These are phyloP conservation scores for Dascyllus trimaculatus DNA, from an alignment of 2,113 vertebrate species.

Conservation along the genomic window DNA sequence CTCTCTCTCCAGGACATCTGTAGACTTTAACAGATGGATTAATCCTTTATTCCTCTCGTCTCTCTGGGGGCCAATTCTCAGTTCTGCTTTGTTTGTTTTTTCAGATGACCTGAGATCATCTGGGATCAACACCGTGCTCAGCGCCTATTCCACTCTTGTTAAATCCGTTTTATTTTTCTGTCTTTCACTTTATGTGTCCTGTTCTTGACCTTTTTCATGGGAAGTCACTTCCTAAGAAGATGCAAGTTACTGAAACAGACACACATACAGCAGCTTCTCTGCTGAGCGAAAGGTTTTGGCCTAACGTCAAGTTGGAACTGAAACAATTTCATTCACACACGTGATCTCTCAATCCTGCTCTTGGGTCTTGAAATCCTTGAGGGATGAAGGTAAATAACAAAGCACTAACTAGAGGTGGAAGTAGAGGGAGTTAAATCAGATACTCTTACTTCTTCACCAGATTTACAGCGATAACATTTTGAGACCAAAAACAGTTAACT, in stretches of 20 bases:
- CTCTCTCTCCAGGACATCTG: conserved; percentile 37
- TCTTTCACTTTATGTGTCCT: background rate
- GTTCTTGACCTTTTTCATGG: conserved; percentile 26
- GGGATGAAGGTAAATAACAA: too few relatives aligned
- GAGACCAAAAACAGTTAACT: too few relatives aligned
- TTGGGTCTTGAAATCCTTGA: too few relatives aligned
- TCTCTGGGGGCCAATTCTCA: conserved; percentile 34
- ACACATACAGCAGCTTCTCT: background rate
- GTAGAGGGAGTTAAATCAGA: too few relatives aligned
- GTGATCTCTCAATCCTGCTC: too few relatives aligned
- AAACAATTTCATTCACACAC: too few relatives aligned
- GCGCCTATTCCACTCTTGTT: conserved; percentile 14
- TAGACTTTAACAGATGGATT: conserved; percentile 68
- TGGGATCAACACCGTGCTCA: conserved; percentile 43
- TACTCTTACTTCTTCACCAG: too few relatives aligned
- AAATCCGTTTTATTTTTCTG: background rate
- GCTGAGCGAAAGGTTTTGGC: background rate
- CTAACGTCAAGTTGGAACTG: too few relatives aligned
- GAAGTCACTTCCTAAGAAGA: conserved; percentile 4
- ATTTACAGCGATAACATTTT: too few relatives aligned
- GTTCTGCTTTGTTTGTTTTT: conserved; percentile 56
- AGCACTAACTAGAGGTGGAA: too few relatives aligned
- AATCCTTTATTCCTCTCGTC: conserved; percentile 56
- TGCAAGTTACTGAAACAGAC: conserved; percentile 4
- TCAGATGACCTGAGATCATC: conserved; percentile 65